Percentiles rank a stretch among this genome's conserved stretches.
phyloP scores from a whole-genome alignment of 2,888 invertebrate genomes.

The Halocaridina rubra region DNA sequence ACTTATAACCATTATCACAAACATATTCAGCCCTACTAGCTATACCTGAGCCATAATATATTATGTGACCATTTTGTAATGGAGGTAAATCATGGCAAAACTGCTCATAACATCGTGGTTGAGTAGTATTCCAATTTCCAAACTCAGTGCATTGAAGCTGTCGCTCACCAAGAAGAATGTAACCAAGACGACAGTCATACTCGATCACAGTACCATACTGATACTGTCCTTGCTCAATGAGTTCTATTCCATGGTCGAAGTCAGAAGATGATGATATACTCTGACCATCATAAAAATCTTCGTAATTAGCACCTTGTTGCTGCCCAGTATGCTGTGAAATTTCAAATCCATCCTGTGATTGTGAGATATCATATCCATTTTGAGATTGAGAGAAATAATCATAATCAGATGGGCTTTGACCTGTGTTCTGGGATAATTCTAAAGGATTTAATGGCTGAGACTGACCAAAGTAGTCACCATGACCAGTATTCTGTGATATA shows the following conservation, averaged over 20 bases:
- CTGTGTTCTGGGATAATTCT: conserved; percentile 1
- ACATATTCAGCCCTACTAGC: conserved; percentile 46
- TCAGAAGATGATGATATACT: not conserved
- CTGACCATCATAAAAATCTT: not conserved
- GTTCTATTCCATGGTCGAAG: not conserved
- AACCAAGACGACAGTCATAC: conserved; percentile 57
- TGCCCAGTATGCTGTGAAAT: conserved; percentile 15
- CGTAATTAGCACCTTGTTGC: not conserved
- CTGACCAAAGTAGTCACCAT: conserved; percentile 14
- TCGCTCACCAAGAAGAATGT: conserved; percentile 45
- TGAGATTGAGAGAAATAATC: conserved; percentile 41
- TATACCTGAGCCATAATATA: conserved; percentile 54
- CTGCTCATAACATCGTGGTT: conserved; percentile 55
- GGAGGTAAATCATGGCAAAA: conserved; percentile 42
- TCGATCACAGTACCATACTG: conserved; percentile 41
- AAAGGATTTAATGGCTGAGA: not conserved
- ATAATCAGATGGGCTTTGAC: conserved; percentile 30
- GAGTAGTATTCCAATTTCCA: conserved; percentile 58
- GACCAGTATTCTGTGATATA: not conserved
- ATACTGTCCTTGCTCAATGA: conserved; percentile 7
- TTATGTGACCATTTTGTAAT: conserved; percentile 43
- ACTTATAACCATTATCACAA: conserved; percentile 54
- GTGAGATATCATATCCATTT: conserved; percentile 27
- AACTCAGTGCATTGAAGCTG: conserved; percentile 33
- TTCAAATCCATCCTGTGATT: conserved; percentile 1